phyloP scores from a whole-genome alignment of 2,797 vertebrate genomes.

The Danio choprae region DNA sequence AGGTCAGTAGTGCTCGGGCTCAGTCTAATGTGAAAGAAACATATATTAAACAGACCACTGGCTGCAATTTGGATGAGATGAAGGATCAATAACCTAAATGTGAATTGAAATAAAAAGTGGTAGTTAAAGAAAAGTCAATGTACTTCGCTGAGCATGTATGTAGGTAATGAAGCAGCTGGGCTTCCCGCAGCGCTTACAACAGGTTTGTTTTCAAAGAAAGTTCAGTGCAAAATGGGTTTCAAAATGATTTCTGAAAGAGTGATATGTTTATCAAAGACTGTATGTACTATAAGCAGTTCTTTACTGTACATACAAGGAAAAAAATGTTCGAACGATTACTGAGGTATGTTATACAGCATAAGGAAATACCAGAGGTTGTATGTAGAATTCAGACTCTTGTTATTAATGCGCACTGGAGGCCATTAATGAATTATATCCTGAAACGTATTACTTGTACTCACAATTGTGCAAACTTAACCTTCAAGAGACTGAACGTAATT shows the following conservation, averaged over 20 bases:
- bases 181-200: neutral
- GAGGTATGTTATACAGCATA: neutral
- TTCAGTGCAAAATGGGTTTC: neutral
- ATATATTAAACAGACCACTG: slow-evolving; percentile 59
- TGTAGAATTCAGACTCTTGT: too few species aligned
- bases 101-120: slow-evolving; percentile 66
- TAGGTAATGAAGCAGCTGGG: neutral
- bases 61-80: slow-evolving; percentile 67
- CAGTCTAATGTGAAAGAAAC: slow-evolving; percentile 48
- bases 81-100: slow-evolving; percentile 57
- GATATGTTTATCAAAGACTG: slow-evolving; percentile 3
- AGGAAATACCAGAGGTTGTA: neutral
- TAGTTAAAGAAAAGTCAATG: slow-evolving; percentile 24
- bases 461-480: too few species aligned
- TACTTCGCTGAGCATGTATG: slow-evolving; percentile 57
- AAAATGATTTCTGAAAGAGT: neutral
- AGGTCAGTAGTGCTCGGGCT: slow-evolving; percentile 32
- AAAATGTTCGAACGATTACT: neutral
- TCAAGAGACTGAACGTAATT: too few species aligned
- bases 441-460: too few species aligned
- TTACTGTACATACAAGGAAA: neutral
- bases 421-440: too few species aligned
- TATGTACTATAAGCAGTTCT: neutral
- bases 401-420: too few species aligned
- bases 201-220: neutral